Conservation (phyloP, 2,113 vertebrate species). For the Sceloporus tristichus region DNA sequence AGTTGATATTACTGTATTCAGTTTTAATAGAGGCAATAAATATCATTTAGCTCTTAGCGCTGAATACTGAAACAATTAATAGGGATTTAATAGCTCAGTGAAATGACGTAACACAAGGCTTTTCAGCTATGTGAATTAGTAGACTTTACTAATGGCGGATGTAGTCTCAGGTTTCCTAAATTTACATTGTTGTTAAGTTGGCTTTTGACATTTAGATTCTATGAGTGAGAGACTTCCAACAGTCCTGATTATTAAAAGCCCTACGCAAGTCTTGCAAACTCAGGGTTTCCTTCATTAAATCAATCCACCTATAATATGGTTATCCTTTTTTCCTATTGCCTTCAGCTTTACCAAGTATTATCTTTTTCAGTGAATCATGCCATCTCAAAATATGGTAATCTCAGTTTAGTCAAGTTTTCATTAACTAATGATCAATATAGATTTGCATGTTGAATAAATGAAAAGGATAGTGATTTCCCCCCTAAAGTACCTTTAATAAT, state of each 20-base stretch:
- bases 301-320: too few relatives aligned
- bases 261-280: too few relatives aligned
- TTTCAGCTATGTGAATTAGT: background rate
- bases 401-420: background rate
- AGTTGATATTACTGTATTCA: background rate
- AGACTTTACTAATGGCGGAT: background rate
- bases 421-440: background rate
- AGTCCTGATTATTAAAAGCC: too few relatives aligned
- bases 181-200: background rate
- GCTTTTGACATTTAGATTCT: too few relatives aligned
- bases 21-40: background rate
- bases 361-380: too few relatives aligned
- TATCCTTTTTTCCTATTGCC: too few relatives aligned
- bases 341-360: too few relatives aligned
- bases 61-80: slow-evolving; percentile 6
- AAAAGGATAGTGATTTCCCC: background rate
- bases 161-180: background rate
- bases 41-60: background rate
- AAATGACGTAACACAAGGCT: background rate
- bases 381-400: too few relatives aligned
- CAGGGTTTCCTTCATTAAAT: too few relatives aligned
- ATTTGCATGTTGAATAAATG: background rate
- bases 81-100: background rate
- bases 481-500: background rate
- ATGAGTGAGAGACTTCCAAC: too few relatives aligned